Conservation (phyloP, 2,888 invertebrate genomes). For the Neoitamus cyanurus region DNA sequence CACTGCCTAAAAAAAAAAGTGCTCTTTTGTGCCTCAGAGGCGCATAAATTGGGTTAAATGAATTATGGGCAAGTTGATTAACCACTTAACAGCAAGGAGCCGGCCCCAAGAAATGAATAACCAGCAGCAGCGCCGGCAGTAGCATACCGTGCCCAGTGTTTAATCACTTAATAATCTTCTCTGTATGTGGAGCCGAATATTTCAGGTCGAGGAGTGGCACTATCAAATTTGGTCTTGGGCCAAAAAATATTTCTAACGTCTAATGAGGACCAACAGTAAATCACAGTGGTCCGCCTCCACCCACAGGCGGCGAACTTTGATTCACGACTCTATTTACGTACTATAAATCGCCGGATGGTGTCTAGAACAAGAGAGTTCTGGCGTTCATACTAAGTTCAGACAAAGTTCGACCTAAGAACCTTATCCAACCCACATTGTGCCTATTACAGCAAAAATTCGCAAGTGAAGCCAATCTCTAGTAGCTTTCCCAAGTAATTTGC, state of each 20-base stretch:
- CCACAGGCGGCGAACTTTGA: background rate
- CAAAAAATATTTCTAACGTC: background rate
- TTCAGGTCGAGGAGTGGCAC: background rate
- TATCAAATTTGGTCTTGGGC: conserved; percentile 2
- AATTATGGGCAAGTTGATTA: conserved; percentile 38
- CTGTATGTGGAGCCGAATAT: background rate
- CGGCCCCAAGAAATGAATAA: background rate
- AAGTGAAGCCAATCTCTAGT: background rate
- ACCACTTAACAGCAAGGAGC: conserved; percentile 24
- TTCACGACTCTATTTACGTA: background rate
- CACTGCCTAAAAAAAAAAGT: background rate
- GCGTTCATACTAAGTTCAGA: background rate
- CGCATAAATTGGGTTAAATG: conserved; percentile 36
- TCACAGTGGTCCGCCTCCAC: background rate
- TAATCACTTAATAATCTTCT: conserved; percentile 17
- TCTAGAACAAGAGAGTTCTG: background rate
- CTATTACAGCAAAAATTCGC: background rate
- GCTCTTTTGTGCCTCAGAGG: conserved; percentile 5
- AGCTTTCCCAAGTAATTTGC: conserved; percentile 3
- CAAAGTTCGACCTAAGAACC: background rate
- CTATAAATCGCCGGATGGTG: background rate
- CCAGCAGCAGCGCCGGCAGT: background rate
- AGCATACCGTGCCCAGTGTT: background rate
- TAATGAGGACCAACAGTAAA: conserved; percentile 7
- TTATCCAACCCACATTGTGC: background rate